Conservation (phyloP, 1,140 invertebrate species). For the Bombus balteatus region DNA sequence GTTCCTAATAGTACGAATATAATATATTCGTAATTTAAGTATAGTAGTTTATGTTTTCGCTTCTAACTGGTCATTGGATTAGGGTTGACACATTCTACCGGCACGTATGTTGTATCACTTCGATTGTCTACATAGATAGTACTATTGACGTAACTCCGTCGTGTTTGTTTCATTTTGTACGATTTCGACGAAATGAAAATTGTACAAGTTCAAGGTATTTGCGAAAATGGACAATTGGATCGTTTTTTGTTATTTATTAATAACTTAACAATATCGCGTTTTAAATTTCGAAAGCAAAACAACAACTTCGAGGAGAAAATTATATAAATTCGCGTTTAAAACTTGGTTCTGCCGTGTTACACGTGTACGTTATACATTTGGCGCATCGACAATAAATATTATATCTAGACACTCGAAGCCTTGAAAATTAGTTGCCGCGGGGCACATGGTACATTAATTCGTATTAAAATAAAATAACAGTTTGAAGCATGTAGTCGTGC, state of each 20-base stretch:
- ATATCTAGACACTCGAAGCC: background rate
- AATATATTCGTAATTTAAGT: no score
- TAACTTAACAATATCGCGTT: background rate
- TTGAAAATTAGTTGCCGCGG: background rate
- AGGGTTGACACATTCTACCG: no score
- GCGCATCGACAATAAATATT: background rate
- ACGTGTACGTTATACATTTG: background rate
- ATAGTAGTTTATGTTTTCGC: no score
- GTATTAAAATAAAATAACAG: constrained; percentile 9
- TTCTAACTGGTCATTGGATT: no score
- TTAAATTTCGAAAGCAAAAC: background rate
- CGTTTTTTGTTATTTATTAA: background rate
- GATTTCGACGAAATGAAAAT: no score
- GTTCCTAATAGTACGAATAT: no score
- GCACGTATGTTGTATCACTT: no score
- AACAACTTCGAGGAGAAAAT: background rate
- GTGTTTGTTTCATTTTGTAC: no score
- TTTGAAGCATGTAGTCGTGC: background rate
- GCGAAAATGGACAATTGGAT: background rate
- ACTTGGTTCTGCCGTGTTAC: background rate
- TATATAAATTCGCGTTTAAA: background rate
- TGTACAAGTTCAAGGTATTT: no score
- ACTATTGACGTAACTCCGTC: no score
- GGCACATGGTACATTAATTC: background rate
- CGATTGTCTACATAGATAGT: no score